Evolutionary conservation across 2,113 vertebrate species (phyloP).

Genomic region (Castor canadensis): DNA sequence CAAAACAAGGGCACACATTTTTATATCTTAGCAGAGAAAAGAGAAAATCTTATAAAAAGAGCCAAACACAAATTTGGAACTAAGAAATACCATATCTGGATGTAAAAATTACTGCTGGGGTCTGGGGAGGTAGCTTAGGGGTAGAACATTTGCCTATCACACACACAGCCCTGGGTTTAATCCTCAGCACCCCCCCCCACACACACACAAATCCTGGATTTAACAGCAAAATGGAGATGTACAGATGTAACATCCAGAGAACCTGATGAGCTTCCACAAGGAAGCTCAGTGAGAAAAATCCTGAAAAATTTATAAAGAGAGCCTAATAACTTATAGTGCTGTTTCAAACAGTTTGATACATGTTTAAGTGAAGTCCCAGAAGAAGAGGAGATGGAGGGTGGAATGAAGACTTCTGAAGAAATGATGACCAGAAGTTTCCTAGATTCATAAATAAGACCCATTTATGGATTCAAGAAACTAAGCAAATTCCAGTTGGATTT

Average conservation of each 20-base stretch:
- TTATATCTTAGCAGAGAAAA: not conserved
- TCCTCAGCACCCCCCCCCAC: too few relatives aligned
- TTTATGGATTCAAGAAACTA: not conserved
- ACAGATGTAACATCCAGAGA: not conserved
- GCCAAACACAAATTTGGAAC: not conserved
- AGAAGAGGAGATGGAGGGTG: not conserved
- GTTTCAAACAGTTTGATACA: not conserved
- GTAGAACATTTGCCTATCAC: too few relatives aligned
- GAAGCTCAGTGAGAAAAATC: not conserved
- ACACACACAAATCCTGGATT: not conserved
- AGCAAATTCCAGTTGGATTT: not conserved
- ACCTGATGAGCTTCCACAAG: not conserved
- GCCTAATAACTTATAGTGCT: not conserved
- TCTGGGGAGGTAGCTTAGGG: too few relatives aligned
- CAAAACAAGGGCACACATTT: not conserved
- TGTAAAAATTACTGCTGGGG: not conserved
- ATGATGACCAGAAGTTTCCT: not conserved
- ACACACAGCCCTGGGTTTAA: too few relatives aligned
- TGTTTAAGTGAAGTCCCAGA: not conserved
- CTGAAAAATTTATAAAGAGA: not conserved
- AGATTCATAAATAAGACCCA: not conserved
- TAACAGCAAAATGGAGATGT: not conserved
- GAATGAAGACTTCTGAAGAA: not conserved
- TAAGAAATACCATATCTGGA: constrained; percentile 8
- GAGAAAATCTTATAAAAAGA: not conserved